Percentiles rank a stretch among this genome's conserved stretches.
These are phyloP conservation scores for Pseudorasbora parva DNA, from an alignment of 2,113 vertebrate species.

Conservation along the genomic window DNA sequence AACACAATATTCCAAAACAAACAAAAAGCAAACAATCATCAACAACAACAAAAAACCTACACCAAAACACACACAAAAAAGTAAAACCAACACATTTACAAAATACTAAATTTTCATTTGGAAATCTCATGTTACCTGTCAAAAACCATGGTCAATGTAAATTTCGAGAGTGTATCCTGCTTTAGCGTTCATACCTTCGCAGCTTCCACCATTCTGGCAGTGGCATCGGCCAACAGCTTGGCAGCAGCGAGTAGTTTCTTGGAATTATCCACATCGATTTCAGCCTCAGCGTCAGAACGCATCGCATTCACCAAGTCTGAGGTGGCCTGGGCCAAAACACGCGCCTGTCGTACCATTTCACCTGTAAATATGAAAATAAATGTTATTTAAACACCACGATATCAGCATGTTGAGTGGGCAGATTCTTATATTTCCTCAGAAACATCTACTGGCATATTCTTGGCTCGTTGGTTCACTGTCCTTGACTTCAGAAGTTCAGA, in stretches of 20 bases:
- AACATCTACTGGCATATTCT: conserved; percentile 17
- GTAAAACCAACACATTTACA: not conserved
- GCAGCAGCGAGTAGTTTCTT: conserved; percentile 97
- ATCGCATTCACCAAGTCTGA: conserved; percentile 97
- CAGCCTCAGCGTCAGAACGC: conserved; percentile 95
- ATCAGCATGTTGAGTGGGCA: conserved; percentile 14
- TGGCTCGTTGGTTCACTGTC: conserved; percentile 7
- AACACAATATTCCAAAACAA: no score
- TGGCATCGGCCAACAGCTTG: conserved; percentile 95
- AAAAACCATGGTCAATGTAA: no score
- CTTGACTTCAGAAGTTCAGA: conserved; percentile 8
- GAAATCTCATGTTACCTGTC: not conserved
- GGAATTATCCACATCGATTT: conserved; percentile 96
- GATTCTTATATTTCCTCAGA: not conserved
- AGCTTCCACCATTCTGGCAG: conserved; percentile 98
- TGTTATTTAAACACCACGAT: not conserved
- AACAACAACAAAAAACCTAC: no score
- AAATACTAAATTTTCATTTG: not conserved
- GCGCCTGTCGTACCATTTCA: conserved; percentile 97
- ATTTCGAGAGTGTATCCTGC: not conserved
- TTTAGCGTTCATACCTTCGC: conserved; percentile 87
- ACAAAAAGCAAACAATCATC: no score
- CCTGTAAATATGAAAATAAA: conserved; percentile 71
- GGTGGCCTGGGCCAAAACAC: conserved; percentile 97
- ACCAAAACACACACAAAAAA: no score